These are phyloP conservation scores for Pandion haliaetus DNA, from an alignment of 2,113 vertebrate genomes.

Conservation along the genomic window DNA sequence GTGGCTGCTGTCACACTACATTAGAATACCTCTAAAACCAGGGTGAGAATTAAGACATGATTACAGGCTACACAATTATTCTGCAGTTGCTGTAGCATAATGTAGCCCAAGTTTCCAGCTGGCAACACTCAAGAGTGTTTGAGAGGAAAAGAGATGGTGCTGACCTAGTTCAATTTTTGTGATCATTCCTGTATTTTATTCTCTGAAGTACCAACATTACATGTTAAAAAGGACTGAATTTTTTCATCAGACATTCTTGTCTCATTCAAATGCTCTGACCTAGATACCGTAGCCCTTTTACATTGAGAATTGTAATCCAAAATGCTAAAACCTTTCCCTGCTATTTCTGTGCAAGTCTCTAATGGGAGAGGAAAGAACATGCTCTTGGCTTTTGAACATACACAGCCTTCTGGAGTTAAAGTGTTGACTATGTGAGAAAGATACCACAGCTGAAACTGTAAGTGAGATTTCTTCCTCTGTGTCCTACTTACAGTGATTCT, in stretches of 20 bases:
- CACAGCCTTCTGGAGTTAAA: background rate
- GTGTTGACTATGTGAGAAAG: background rate
- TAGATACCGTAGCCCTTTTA: background rate
- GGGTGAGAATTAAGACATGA: background rate
- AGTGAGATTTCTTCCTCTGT: background rate
- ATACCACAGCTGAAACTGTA: background rate
- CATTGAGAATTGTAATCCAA: background rate
- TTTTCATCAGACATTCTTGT: background rate
- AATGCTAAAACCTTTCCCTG: background rate
- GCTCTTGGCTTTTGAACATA: background rate
- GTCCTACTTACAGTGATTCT: background rate
- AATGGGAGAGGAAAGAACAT: background rate
- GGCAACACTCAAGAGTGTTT: background rate
- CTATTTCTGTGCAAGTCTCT: background rate
- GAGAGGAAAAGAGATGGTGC: background rate
- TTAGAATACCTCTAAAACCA: background rate
- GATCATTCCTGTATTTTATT: background rate
- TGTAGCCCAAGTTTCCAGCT: background rate
- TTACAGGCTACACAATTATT: background rate
- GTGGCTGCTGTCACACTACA: background rate
- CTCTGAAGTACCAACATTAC: background rate
- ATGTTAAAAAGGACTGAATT: background rate
- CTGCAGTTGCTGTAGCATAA: background rate
- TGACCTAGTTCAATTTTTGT: slow-evolving; percentile 3
- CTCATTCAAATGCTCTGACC: background rate